phyloP scores from a whole-genome alignment of 2,797 vertebrate genomes.

The Hoplostethus mediterraneus region DNA sequence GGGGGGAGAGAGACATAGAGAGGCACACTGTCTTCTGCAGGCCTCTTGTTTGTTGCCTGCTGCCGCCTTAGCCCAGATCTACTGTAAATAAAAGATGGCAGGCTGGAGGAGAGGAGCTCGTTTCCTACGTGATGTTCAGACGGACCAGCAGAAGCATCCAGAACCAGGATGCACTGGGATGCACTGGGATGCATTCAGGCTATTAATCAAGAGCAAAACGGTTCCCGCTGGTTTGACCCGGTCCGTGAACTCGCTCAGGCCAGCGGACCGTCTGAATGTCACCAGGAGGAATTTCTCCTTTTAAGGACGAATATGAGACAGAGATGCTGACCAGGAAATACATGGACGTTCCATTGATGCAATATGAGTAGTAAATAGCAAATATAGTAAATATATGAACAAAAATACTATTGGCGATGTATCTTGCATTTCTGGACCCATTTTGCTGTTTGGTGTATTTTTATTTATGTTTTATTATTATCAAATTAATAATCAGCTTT shows the following conservation, averaged over 20 bases:
- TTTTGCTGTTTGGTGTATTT: too few relatives aligned
- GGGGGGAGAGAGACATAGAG: not conserved
- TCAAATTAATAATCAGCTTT: too few relatives aligned
- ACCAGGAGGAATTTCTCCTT: slow-evolving; percentile 9
- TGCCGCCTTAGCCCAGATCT: slow-evolving; percentile 74
- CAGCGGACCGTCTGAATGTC: not conserved
- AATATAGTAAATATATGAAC: too few relatives aligned
- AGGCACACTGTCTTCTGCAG: slow-evolving; percentile 57
- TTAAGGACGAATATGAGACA: not conserved
- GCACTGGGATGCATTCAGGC: slow-evolving; percentile 28
- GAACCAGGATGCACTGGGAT: slow-evolving; percentile 42
- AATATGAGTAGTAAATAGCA: too few relatives aligned
- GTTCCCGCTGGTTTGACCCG: slow-evolving; percentile 3
- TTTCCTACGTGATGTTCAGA: slow-evolving; percentile 30
- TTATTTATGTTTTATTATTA: too few relatives aligned
- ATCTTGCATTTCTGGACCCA: too few relatives aligned
- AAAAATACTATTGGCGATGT: too few relatives aligned
- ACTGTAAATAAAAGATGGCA: slow-evolving; percentile 81
- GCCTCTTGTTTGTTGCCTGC: slow-evolving; percentile 74
- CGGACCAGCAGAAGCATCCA: slow-evolving; percentile 17
- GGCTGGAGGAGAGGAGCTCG: slow-evolving; percentile 71
- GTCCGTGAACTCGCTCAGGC: not conserved
- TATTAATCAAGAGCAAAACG: slow-evolving; percentile 25
- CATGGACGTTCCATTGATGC: too few relatives aligned
- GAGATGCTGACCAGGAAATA: not conserved